Evolutionary conservation across 2,888 invertebrate species (phyloP), one percentile per base, ranked within the genome.

Genomic region (Choristoneura rosaceana): DNA sequence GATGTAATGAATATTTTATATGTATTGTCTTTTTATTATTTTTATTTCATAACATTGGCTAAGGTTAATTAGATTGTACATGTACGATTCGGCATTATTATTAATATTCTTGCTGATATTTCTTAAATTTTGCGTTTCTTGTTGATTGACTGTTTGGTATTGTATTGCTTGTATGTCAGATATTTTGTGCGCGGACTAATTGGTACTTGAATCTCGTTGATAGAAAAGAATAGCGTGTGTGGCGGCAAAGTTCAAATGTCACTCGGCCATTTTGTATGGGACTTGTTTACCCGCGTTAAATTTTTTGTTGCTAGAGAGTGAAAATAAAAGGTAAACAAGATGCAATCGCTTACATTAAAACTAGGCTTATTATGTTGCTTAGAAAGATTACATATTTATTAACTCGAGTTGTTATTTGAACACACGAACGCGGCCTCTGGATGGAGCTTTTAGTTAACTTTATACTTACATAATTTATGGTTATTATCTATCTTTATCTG

Each of bases 1-100:
- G 91, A 91, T 90, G 84, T 84, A 80, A 82, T 80, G 81, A 79
- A 78, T 75, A 78, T 70, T 77, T 79, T 79, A 75, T 78, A 79
- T 79, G 80, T 81, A 82, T 82, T 82, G 80, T 82, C 81, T 77
- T 73, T 77, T 76, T 70, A 58, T 71, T 81, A 80, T 76, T 80
- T 77, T 82, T 76, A 77, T 79, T 79, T 79, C 55, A 74, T 76
- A 77, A 79, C 75, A 84, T 80, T 83, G 80, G 77, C 69, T 69
- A 67, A 58, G 63, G 66, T 69, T 71, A 69, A 58, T 66, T 55
- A 9, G 73, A 69, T 69, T 47, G 43, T 67, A 59, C 68, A 38
- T 47, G 43, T 67, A 59, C 68, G 17, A 69, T 73, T 61, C 50
- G 41, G 17, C 61, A 61, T 66, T 67, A 38, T 71, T 61, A 15